Evolutionary conservation across 2,888 invertebrate genomes (phyloP).

Genomic region (Platycheirus rosarum): DNA sequence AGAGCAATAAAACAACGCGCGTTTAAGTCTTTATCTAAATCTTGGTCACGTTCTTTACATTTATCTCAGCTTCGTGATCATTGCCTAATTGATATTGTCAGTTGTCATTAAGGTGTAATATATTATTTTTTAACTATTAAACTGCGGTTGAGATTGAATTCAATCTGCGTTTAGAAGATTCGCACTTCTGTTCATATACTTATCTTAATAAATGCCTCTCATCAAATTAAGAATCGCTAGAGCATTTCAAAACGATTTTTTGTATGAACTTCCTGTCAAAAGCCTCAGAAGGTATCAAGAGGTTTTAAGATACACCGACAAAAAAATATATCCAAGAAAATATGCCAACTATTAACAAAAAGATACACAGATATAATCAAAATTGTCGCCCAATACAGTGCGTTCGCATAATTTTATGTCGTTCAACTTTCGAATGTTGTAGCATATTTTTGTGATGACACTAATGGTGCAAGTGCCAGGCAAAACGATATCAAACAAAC

Average conservation of each 20-base stretch:
- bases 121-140: slow-evolving; percentile 7
- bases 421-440: slow-evolving; percentile 28
- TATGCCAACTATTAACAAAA: neutral
- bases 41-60: slow-evolving; percentile 66
- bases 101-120: slow-evolving; percentile 39
- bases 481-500: slow-evolving; percentile 28
- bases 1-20: slow-evolving; percentile 31
- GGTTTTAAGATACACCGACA: neutral
- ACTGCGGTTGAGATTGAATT: neutral
- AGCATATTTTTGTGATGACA: slow-evolving; percentile 53
- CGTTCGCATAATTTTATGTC: slow-evolving; percentile 42
- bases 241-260: neutral
- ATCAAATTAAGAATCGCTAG: no score
- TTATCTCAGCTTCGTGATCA: slow-evolving; percentile 71
- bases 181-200: no score
- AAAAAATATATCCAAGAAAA: neutral
- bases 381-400: slow-evolving; percentile 5
- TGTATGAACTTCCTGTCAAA: slow-evolving; percentile 19
- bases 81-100: slow-evolving; percentile 66
- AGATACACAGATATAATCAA: neutral
- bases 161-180: neutral
- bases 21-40: slow-evolving; percentile 58
- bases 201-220: no score
- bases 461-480: slow-evolving; percentile 36
- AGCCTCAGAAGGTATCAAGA: neutral